phyloP scores from a whole-genome alignment of 2,888 invertebrate species.

The Selenia dentaria region DNA sequence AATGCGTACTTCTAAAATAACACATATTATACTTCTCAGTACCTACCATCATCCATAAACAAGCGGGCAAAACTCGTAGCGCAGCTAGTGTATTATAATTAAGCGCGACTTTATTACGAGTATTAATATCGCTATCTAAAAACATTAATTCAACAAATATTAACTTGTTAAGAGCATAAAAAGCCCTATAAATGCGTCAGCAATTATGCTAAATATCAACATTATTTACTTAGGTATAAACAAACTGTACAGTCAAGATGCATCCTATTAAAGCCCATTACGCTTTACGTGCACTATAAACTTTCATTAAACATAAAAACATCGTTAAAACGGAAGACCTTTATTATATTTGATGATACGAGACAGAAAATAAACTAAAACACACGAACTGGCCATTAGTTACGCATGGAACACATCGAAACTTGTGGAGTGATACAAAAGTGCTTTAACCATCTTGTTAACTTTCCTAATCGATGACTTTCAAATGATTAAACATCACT shows the following conservation, averaged over 20 bases:
- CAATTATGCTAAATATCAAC: slow-evolving; percentile 25
- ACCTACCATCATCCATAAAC: too few species aligned
- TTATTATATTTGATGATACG: slow-evolving; percentile 34
- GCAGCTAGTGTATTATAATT: too few species aligned
- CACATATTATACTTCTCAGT: too few species aligned
- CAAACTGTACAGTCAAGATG: slow-evolving; percentile 7
- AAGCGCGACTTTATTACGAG: too few species aligned
- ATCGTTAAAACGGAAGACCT: slow-evolving; percentile 32
- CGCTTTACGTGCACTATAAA: slow-evolving; percentile 28
- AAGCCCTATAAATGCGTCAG: slow-evolving; percentile 5
- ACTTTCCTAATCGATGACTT: slow-evolving; percentile 43
- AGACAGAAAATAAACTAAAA: slow-evolving; percentile 34
- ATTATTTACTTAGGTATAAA: slow-evolving; percentile 8
- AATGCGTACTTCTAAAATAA: too few species aligned
- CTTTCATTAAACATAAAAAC: slow-evolving; percentile 36
- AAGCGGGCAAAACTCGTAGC: too few species aligned
- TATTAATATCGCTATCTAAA: too few species aligned
- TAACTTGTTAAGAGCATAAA: slow-evolving; percentile 3
- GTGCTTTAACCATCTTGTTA: slow-evolving; percentile 48
- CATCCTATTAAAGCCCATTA: slow-evolving; percentile 24
- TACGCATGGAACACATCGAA: slow-evolving; percentile 39
- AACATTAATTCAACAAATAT: neutral
- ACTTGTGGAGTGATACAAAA: slow-evolving; percentile 41
- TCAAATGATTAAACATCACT: slow-evolving; percentile 37
- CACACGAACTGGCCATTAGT: slow-evolving; percentile 38